phyloP scores from a whole-genome alignment of 2,888 invertebrate genomes.

The Nomada ferruginata region DNA sequence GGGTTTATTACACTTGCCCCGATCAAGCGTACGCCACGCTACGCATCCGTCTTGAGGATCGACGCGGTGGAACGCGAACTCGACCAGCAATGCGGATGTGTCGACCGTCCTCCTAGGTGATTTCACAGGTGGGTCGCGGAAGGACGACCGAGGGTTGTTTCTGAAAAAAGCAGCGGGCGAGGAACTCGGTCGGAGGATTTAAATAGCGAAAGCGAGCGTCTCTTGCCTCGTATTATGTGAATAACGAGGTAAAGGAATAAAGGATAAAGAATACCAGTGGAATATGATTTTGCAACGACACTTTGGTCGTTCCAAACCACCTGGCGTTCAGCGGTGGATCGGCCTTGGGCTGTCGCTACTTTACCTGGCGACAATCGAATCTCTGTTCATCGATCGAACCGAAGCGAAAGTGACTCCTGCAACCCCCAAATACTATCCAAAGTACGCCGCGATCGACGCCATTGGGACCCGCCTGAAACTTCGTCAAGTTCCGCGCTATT shows the following conservation, averaged over 20 bases:
- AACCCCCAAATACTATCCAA: neutral
- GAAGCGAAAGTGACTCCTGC: conserved; percentile 10
- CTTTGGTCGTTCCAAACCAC: too few species aligned
- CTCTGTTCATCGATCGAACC: neutral
- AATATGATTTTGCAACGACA: too few species aligned
- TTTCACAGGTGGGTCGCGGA: neutral
- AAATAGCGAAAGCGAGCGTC: too few species aligned
- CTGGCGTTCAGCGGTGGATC: too few species aligned
- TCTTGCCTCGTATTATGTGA: too few species aligned
- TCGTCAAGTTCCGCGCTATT: neutral
- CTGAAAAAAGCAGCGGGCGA: too few species aligned
- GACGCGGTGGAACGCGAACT: conserved; percentile 36
- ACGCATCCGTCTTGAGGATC: conserved; percentile 66
- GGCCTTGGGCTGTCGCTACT: too few species aligned
- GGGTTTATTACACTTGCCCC: conserved; percentile 77
- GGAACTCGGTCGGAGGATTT: neutral
- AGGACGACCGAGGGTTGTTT: conserved; percentile 14
- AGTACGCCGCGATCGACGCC: neutral
- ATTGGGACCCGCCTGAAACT: neutral
- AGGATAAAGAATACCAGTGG: too few species aligned
- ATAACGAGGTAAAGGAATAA: too few species aligned
- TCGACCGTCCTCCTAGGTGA: conserved; percentile 24
- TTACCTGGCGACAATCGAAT: too few species aligned
- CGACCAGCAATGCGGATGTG: conserved; percentile 44
- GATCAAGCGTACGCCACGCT: conserved; percentile 72